Evolutionary conservation across 2,888 invertebrate genomes (phyloP), one percentile per base, ranked within the genome.

Genomic region (Crioceris asparagi): DNA sequence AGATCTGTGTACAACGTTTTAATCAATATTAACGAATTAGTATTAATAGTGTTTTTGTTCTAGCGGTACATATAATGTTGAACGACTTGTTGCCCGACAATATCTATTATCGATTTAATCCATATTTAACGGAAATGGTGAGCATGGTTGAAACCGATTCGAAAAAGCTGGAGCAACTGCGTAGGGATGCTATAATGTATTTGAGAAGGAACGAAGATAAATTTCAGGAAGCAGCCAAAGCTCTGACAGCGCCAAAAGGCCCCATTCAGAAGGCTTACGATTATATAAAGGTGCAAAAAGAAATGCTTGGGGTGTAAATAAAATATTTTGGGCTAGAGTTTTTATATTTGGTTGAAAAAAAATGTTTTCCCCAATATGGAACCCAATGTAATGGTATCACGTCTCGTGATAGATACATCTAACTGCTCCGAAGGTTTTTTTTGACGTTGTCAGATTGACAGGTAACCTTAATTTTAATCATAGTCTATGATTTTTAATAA

Each of bases 51-150:
- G n/a, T n/a, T 30, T 29, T 35, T 38, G 41, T 36, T 41, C 18
- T 66, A 84, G 86, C 77, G 50, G 83, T 86, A 3, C 85, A 87
- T 57, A 73, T 74, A 30, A 73, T 80, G 48, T 57, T 86, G 48
- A 77, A 77, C 55, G 86, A 87, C 60, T 64, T 85, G 34, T 64
- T 88, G 1, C 80, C 83, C 0, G 70, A 74, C 1, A 70, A 76
- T 26, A 69, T 72, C 27, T 90, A 91, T 64, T 91, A 72, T 62
- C 74, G 91, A 4, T 80, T 92, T 62, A 92, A 91, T 66, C 91
- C 91, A 0, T 86, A 87, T 51, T 67, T 91, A 39, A 78, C 81
- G 37, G 79, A 83, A 57, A 75, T 80, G 58, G 69, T 84, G 37
- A 71, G 75, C 10, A 78, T 92, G 73, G 84, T 84, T 53, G 90